Percentiles rank a stretch among this genome's conserved stretches.
Conservation (phyloP, 2,113 vertebrate genomes). For the Vidua chalybeata region DNA sequence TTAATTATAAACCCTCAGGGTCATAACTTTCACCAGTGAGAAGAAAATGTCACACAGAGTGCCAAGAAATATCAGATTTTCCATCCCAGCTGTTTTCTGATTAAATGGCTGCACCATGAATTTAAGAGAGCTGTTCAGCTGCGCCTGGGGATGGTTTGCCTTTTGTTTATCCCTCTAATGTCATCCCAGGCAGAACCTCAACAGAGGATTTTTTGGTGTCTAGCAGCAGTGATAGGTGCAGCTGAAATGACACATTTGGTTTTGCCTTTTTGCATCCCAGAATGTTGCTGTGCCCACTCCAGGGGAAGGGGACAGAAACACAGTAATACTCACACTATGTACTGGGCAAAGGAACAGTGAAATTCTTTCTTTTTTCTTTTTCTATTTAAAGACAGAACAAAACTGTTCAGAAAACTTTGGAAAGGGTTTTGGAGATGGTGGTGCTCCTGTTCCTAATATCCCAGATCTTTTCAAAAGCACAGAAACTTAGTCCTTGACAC, state of each 20-base stretch:
- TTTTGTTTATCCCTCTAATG: conserved; percentile 9
- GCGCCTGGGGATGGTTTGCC: conserved; percentile 7
- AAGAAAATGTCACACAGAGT: not conserved
- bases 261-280: not conserved
- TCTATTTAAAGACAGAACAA: not conserved
- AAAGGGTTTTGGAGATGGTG: not conserved
- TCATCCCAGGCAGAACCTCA: not conserved
- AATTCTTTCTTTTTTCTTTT: not conserved
- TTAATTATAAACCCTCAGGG: conserved; percentile 51
- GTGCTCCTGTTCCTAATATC: not conserved
- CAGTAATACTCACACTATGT: not conserved
- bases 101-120: conserved; percentile 30
- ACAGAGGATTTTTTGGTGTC: not conserved
- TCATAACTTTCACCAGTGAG: conserved; percentile 36
- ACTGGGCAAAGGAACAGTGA: not conserved
- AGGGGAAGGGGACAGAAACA: not conserved
- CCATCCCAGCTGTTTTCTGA: conserved; percentile 52
- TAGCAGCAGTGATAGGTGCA: not conserved
- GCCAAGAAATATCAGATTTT: conserved; percentile 62
- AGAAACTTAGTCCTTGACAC: not conserved
- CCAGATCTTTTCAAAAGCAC: not conserved
- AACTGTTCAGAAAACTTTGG: not conserved
- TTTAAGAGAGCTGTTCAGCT: conserved; percentile 32
- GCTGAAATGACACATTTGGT: not conserved
- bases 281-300: not conserved